Evolutionary conservation across 2,888 invertebrate genomes (phyloP).

Genomic region (Ophraella communa): DNA sequence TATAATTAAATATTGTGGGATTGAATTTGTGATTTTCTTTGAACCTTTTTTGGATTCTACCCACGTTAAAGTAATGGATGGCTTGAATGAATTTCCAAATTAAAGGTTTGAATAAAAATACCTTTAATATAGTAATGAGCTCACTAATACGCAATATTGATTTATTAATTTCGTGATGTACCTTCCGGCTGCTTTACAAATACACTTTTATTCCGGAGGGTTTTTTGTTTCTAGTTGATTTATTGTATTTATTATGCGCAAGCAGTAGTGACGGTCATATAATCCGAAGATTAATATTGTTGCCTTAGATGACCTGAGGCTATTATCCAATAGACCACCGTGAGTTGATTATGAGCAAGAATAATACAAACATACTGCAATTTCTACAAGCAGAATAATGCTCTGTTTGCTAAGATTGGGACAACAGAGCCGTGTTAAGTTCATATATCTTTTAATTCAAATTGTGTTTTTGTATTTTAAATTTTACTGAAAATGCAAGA

Average conservation of each 20-base stretch:
- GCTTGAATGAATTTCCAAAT: no score
- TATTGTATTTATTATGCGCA: conserved; percentile 1
- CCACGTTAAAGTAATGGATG: no score
- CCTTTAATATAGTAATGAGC: no score
- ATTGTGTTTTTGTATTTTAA: no score
- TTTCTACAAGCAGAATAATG: conserved; percentile 11
- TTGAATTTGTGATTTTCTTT: no score
- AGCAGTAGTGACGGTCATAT: conserved; percentile 9
- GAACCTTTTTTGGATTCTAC: no score
- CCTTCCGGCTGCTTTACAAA: conserved; percentile 2
- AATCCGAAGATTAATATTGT: conserved; percentile 10
- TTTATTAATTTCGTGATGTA: not conserved
- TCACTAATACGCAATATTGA: no score
- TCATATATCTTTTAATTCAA: no score
- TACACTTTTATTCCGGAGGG: not conserved
- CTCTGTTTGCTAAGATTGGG: not conserved
- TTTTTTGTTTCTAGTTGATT: not conserved
- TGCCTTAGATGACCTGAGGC: not conserved
- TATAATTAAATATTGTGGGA: no score
- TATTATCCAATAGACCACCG: conserved; percentile 11
- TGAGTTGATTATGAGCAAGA: not conserved
- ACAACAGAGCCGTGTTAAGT: not conserved
- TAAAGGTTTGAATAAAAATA: no score
- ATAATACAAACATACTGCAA: not conserved
- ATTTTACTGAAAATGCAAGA: no score